phyloP scores from a whole-genome alignment of 2,113 vertebrate species.

The Clupea harengus region DNA sequence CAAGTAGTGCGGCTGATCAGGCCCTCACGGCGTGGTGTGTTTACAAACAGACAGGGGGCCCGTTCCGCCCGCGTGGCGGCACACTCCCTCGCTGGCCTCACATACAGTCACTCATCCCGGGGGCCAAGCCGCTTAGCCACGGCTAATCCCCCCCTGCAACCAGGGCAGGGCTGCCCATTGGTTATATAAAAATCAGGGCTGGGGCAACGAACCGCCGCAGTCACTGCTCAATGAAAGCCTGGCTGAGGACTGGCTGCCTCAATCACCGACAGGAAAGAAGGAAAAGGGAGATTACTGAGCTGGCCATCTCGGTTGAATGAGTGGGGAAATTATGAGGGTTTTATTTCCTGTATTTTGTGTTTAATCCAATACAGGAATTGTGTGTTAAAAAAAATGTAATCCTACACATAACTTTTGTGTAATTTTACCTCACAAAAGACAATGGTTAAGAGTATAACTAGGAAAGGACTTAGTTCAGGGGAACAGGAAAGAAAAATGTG shows the following conservation, averaged over 20 bases:
- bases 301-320: not conserved
- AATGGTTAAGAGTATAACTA: not conserved
- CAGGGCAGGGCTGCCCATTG: conserved; percentile 13
- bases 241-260: not conserved
- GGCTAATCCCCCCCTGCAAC: conserved; percentile 53
- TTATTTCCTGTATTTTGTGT: not conserved
- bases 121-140: conserved; percentile 52
- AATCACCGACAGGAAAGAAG: not conserved
- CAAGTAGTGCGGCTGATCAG: not conserved
- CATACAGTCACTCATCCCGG: not conserved
- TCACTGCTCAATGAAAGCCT: not conserved
- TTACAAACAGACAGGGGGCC: conserved; percentile 2
- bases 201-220: not conserved
- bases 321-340: not conserved
- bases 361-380: not conserved
- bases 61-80: not conserved
- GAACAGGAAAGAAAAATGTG: not conserved
- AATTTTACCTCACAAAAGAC: not conserved
- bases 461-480: not conserved
- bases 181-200: conserved; percentile 48
- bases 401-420: too few relatives aligned
- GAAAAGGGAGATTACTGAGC: not conserved
- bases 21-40: not conserved
- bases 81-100: not conserved
- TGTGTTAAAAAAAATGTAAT: not conserved